Evolutionary conservation across 2,888 invertebrate genomes (phyloP).

Genomic region (Reticulitermes lucifugus): DNA sequence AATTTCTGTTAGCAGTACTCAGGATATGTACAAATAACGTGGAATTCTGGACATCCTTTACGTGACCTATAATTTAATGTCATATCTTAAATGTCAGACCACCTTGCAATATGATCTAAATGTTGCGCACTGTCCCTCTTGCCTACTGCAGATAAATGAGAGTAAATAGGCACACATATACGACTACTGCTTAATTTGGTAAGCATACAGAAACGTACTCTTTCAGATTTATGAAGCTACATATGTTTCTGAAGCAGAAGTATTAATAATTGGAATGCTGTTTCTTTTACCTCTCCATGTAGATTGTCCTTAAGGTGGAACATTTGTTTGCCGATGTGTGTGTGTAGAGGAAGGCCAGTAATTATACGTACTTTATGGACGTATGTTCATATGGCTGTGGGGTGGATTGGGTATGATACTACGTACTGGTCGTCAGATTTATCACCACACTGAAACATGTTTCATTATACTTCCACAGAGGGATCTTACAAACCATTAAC

Average conservation of each 20-base stretch:
- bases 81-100: slow-evolving; percentile 24
- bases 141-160: background rate
- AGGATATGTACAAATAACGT: too few species aligned
- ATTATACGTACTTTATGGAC: background rate
- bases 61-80: slow-evolving; percentile 38
- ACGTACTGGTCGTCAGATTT: background rate
- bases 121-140: background rate
- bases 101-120: background rate
- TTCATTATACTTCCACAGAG: background rate
- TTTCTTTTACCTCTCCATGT: too few species aligned
- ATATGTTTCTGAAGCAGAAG: too few species aligned
- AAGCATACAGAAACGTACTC: too few species aligned
- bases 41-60: slow-evolving; percentile 5
- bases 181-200: too few species aligned
- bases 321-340: background rate
- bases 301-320: too few species aligned
- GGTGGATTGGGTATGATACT: slow-evolving; percentile 3
- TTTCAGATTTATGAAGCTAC: too few species aligned
- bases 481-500: background rate
- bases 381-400: background rate
- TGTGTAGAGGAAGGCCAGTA: background rate
- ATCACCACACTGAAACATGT: slow-evolving; percentile 11
- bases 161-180: too few species aligned
- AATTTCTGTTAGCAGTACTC: too few species aligned
- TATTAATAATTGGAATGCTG: too few species aligned